A percentile compares a stretch with the other conserved stretches of the same genome.
Evolutionary conservation across 30 jellyfish, hydroid and myxozoan species (phyloP).

Genomic region (Rhopilema esculentum): DNA sequence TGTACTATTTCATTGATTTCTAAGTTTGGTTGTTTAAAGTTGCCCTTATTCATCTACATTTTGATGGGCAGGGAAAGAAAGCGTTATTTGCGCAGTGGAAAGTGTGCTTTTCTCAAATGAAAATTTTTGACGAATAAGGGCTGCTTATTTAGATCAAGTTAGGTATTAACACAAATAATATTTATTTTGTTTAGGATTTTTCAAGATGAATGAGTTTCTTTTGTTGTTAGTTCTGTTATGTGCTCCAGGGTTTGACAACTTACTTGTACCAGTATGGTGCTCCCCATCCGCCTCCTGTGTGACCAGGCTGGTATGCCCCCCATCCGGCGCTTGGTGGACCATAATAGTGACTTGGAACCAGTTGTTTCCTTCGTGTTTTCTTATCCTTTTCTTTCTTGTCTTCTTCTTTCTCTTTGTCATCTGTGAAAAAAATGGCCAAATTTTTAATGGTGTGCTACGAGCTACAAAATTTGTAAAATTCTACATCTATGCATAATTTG

Average conservation of each 20-base stretch:
- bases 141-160: constrained; percentile 14
- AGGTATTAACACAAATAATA: too few species aligned
- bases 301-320: constrained; percentile 99
- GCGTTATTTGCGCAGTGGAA: background rate
- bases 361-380: constrained; percentile 49
- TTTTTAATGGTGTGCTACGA: too few species aligned
- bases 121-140: constrained; percentile 53
- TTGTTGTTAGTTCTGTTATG: background rate
- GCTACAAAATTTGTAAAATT: too few species aligned
- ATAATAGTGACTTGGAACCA: constrained; percentile 92
- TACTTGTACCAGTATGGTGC: constrained; percentile 99
- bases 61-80: background rate
- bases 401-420: constrained; percentile 51
- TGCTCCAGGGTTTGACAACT: constrained; percentile 46
- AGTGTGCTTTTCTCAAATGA: background rate
- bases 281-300: constrained; percentile 99
- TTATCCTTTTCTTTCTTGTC: constrained; percentile 59
- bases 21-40: background rate
- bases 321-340: constrained; percentile 99
- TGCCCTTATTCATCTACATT: background rate
- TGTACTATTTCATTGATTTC: background rate
- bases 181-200: background rate
- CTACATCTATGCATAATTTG: too few species aligned
- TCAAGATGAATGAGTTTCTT: background rate
- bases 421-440: constrained; percentile 1